Conservation (phyloP, 2,888 invertebrate genomes). For the Drosophila picticornis region DNA sequence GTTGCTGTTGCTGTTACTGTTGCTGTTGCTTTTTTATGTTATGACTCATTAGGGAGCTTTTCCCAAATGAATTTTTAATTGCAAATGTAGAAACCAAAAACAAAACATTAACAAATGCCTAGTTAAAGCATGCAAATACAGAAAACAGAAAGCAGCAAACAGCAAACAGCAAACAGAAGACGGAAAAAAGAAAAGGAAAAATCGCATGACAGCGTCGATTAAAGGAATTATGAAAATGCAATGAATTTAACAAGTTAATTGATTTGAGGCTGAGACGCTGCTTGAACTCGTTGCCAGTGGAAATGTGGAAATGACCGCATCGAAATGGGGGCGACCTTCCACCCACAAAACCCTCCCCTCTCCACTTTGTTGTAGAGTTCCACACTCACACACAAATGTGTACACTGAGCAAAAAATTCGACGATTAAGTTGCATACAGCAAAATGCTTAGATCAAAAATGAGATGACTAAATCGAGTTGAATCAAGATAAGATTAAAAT, state of each 20-base stretch:
- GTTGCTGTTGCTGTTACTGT: no score
- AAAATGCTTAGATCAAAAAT: not conserved
- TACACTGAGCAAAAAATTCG: not conserved
- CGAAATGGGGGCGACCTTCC: slow-evolving; percentile 1
- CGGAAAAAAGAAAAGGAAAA: not conserved
- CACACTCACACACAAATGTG: not conserved
- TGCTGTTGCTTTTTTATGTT: slow-evolving; percentile 14
- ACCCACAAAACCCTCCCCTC: not conserved
- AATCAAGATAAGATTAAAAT: not conserved
- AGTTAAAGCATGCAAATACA: not conserved
- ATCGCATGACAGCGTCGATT: slow-evolving; percentile 14
- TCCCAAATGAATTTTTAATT: slow-evolving; percentile 56
- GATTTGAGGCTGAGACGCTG: slow-evolving; percentile 15
- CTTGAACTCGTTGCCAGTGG: slow-evolving; percentile 5
- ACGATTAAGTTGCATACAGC: not conserved
- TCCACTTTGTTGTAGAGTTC: not conserved
- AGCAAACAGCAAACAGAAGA: no score
- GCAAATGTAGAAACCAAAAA: slow-evolving; percentile 3
- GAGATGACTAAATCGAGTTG: not conserved
- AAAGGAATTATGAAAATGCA: slow-evolving; percentile 36
- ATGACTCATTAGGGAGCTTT: slow-evolving; percentile 33
- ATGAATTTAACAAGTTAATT: slow-evolving; percentile 41
- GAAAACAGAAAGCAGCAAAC: no score
- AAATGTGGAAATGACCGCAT: slow-evolving; percentile 5
- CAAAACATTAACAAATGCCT: not conserved